These are phyloP conservation scores for Erinaceus europaeus DNA, from an alignment of 2,113 vertebrate genomes.

Conservation along the genomic window DNA sequence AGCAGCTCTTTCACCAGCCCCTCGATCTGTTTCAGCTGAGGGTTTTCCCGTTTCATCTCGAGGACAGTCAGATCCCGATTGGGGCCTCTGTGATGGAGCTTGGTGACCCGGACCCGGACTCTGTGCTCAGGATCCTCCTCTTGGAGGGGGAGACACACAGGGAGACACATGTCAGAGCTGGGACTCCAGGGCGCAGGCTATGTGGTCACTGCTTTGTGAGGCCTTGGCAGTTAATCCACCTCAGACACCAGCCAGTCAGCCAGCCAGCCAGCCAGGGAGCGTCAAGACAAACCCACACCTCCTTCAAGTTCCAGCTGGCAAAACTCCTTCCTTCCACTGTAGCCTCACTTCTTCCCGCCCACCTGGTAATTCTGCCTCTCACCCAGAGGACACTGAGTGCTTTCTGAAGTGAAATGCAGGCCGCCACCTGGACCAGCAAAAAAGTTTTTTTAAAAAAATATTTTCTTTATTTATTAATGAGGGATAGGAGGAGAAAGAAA, in stretches of 20 bases:
- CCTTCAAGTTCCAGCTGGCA: not conserved
- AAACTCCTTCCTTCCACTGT: not conserved
- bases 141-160: constrained; percentile 73
- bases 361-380: not conserved
- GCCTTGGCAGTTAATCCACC: too few relatives aligned
- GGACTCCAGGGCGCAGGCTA: constrained; percentile 51
- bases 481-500: not conserved
- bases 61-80: constrained; percentile 88
- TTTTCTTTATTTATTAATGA: too few relatives aligned
- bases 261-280: too few relatives aligned
- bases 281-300: not conserved
- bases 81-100: constrained; percentile 85
- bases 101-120: constrained; percentile 94
- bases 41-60: constrained; percentile 91
- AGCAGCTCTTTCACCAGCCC: constrained; percentile 95
- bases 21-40: constrained; percentile 93
- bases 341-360: not conserved
- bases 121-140: constrained; percentile 88
- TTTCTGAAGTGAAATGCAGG: constrained; percentile 17
- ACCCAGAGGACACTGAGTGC: not conserved
- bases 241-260: too few relatives aligned
- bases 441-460: not conserved
- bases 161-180: constrained; percentile 57
- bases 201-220: not conserved
- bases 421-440: not conserved